Conservation (phyloP, 2,113 vertebrate genomes). For the Lathamus discolor region DNA sequence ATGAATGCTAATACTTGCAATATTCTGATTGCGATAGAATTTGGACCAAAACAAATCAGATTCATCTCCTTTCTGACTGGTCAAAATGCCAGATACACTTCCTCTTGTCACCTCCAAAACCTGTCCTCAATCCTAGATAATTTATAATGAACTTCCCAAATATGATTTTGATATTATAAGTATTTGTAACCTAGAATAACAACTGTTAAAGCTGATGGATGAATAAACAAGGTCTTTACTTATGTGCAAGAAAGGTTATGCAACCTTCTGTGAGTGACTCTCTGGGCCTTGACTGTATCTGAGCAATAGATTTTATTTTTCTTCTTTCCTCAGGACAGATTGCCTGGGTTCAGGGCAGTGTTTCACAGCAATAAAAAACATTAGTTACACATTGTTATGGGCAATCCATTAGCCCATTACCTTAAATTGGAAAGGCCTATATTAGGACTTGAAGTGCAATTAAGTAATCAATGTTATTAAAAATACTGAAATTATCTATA, state of each 20-base stretch:
- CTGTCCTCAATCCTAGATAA: not conserved
- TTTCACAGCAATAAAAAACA: not conserved
- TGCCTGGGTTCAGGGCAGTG: not conserved
- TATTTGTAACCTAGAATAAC: not conserved
- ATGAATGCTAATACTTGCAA: not conserved
- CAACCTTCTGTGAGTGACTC: not conserved
- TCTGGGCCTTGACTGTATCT: not conserved
- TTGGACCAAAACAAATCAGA: not conserved
- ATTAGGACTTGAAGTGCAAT: not conserved
- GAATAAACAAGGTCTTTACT: not conserved
- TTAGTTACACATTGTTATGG: not conserved
- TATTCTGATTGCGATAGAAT: not conserved
- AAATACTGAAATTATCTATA: slow-evolving; percentile 18
- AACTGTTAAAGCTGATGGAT: not conserved
- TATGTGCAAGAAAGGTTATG: not conserved
- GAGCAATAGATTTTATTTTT: not conserved
- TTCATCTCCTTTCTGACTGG: not conserved
- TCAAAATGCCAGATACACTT: not conserved
- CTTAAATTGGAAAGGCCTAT: not conserved
- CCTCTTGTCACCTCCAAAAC: not conserved
- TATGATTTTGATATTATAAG: rapidly evolving
- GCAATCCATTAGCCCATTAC: not conserved
- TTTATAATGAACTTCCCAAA: not conserved
- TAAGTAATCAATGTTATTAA: not conserved
- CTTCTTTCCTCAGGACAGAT: not conserved